Base-by-base conservation (phyloP, 2,113 vertebrate species). In the Cheirogaleus medius region DNA sequence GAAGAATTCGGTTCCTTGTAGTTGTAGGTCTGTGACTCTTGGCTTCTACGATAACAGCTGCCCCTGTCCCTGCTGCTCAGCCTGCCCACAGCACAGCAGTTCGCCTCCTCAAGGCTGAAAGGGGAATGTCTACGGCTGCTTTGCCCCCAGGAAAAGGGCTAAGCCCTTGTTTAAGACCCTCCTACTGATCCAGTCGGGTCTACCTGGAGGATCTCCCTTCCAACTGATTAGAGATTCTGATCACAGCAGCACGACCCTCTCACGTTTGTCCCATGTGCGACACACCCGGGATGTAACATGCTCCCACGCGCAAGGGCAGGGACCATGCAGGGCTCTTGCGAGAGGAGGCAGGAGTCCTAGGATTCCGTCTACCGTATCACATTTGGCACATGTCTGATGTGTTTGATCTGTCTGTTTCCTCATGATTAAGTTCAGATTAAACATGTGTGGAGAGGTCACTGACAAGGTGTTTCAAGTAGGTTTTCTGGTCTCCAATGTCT, bases 221-320 rank as follows among this genome's bases (percentile, higher is more conserved):
- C 34, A 74, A n/a, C 11, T 34, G 21, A 63, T 83, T 68, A 47
- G 49, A 44, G 29, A 69, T 34, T 84, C 71, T 63, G 44, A 73
- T 52, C 80, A 44, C 20, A 63, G 18, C 15, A 6, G 39, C 5
- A 64, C 69, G 32, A 71, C n/a, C 5, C 9, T 86, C 56, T 89
- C 52, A 56, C 66, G 37, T 81, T 71, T 71, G 12, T 27, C 12
- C 12, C 8, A 0, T 49, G 32, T n/a, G 0, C 29, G 37, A n/a
- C 17, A 54, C 23, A 44, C n/a, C 81, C 34, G 7, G 54, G 54
- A 56, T 56, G 54, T 56, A 34, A 42, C 21, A 54, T 23, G 39
- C n/a, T 85, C 34, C 17, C 14, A n/a, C 20, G 47, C 4, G 17
- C 18, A 39, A 4, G 0, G 1, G 37, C 0, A 14, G 2, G 2